phyloP scores from a whole-genome alignment of 2,888 invertebrate species.

The Notodonta ziczac region DNA sequence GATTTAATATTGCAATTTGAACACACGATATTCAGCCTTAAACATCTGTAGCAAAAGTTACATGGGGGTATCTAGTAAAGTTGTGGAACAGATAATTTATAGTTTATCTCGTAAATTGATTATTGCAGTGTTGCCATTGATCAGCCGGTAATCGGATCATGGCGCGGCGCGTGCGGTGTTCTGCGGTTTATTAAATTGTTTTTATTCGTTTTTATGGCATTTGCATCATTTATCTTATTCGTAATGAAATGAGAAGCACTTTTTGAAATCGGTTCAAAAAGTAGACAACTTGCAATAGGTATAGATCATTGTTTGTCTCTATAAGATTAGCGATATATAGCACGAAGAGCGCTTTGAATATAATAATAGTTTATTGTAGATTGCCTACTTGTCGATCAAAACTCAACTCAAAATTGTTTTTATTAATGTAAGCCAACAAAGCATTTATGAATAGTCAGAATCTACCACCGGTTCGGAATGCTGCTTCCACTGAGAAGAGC shows the following conservation, averaged over 20 bases:
- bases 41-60: slow-evolving; percentile 8
- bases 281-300: no score
- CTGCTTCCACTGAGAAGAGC: no score
- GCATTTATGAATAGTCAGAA: no score
- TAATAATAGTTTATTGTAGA: no score
- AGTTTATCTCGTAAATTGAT: slow-evolving; percentile 77
- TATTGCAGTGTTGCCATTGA: slow-evolving; percentile 71
- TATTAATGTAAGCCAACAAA: no score
- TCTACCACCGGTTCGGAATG: no score
- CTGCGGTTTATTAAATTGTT: slow-evolving; percentile 50
- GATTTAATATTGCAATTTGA: not conserved
- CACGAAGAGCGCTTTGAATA: no score
- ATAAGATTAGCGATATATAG: no score
- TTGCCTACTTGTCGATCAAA: no score
- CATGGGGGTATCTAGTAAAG: slow-evolving; percentile 9
- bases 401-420: no score
- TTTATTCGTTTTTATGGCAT: slow-evolving; percentile 41
- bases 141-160: slow-evolving; percentile 69
- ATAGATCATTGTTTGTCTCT: no score
- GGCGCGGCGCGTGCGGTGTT: slow-evolving; percentile 35
- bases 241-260: slow-evolving; percentile 24
- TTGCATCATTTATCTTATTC: slow-evolving; percentile 18
- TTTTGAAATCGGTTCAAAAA: no score
- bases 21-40: slow-evolving; percentile 25
- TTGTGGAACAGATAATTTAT: slow-evolving; percentile 66